Conservation (phyloP, 2,113 vertebrate species). For the Cochlearius cochlearius region DNA sequence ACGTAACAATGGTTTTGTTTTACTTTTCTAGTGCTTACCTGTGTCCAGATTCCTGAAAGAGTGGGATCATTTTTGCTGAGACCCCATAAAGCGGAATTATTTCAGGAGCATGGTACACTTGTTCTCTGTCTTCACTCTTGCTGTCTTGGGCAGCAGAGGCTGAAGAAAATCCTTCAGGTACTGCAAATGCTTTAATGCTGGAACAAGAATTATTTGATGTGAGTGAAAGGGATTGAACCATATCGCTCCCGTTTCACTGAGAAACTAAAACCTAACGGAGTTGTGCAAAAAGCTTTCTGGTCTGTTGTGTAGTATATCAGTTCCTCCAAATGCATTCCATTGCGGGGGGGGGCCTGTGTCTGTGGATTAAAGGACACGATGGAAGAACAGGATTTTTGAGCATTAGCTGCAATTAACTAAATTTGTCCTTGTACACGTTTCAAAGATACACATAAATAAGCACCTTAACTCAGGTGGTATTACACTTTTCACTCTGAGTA, state of each 20-base stretch:
- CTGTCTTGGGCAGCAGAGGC: slow-evolving; percentile 49
- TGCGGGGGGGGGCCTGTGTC: background rate
- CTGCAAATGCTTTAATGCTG: slow-evolving; percentile 84
- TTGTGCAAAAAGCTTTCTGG: background rate
- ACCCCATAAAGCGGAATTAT: slow-evolving; percentile 87
- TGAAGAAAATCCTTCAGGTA: slow-evolving; percentile 72
- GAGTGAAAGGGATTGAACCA: background rate
- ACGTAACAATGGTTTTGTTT: background rate
- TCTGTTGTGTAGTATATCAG: background rate
- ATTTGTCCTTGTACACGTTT: background rate
- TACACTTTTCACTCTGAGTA: background rate
- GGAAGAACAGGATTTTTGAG: background rate
- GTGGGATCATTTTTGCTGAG: slow-evolving; percentile 81
- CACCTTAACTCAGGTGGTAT: background rate
- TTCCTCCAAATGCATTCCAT: background rate
- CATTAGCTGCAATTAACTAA: background rate
- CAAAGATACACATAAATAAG: background rate
- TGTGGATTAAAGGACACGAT: background rate
- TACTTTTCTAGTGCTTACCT: slow-evolving; percentile 74
- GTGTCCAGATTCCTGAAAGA: slow-evolving; percentile 88
- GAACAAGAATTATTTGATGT: slow-evolving; percentile 5
- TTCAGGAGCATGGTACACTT: slow-evolving; percentile 85
- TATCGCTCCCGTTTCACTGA: background rate
- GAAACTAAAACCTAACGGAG: background rate
- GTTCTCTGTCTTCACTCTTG: slow-evolving; percentile 71